Evolutionary conservation across 2,113 vertebrate species (phyloP).

Genomic region (Hydropotes inermis): DNA sequence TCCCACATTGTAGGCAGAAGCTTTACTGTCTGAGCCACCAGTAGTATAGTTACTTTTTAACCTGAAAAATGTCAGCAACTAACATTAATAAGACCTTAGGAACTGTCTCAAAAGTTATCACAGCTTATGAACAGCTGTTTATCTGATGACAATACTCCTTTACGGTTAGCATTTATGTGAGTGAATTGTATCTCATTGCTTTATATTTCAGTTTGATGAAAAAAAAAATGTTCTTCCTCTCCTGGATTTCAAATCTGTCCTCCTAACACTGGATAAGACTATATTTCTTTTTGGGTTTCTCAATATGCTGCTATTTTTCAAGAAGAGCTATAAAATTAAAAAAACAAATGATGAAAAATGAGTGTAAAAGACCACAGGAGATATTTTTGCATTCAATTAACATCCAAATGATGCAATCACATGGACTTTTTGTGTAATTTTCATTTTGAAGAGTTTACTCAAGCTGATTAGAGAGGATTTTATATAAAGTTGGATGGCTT

Average conservation of each 20-base stretch:
- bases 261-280: not conserved
- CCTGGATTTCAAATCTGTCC: not conserved
- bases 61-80: not conserved
- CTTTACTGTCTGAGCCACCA: not conserved
- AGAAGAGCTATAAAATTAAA: not conserved
- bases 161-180: not conserved
- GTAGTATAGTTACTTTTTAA: not conserved
- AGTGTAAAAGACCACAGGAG: not conserved
- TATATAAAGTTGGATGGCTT: conserved; percentile 38
- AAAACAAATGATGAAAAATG: not conserved
- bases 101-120: not conserved
- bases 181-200: not conserved
- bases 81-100: not conserved
- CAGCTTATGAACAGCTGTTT: not conserved
- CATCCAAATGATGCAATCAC: not conserved
- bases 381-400: not conserved
- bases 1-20: no score
- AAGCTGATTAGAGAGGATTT: conserved; percentile 46
- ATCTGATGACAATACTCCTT: not conserved
- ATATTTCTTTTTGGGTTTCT: not conserved
- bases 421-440: not conserved
- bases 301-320: not conserved
- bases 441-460: conserved; percentile 32
- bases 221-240: not conserved
- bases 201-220: not conserved